phyloP scores from a whole-genome alignment of 2,888 invertebrate genomes.

The Cheilosia variabilis region DNA sequence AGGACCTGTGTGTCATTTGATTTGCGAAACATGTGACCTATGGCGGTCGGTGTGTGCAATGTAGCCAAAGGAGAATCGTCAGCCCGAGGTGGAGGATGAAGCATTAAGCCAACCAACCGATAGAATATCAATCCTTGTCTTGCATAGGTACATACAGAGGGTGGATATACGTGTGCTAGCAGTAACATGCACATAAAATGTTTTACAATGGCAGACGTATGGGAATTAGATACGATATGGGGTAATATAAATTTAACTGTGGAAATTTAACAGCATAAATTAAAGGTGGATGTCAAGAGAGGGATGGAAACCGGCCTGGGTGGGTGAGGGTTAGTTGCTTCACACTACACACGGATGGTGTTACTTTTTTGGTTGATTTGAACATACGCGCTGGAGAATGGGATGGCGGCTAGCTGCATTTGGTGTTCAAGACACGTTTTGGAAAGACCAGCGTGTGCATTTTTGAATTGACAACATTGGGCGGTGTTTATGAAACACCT shows the following conservation, averaged over 20 bases:
- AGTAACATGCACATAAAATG: slow-evolving; percentile 73
- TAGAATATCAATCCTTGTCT: slow-evolving; percentile 75
- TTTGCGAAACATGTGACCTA: slow-evolving; percentile 74
- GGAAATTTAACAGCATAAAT: slow-evolving; percentile 70
- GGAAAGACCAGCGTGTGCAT: background rate
- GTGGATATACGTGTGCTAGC: slow-evolving; percentile 7
- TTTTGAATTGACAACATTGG: no score
- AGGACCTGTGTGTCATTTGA: slow-evolving; percentile 75
- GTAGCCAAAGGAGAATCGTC: background rate
- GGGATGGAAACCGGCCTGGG: background rate
- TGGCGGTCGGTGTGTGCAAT: slow-evolving; percentile 31
- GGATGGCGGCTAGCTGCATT: background rate
- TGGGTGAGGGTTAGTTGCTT: background rate
- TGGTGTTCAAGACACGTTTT: slow-evolving; percentile 10
- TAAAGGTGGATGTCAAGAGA: slow-evolving; percentile 50
- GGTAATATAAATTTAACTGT: slow-evolving; percentile 66
- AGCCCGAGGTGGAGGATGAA: slow-evolving; percentile 41
- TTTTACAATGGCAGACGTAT: slow-evolving; percentile 73
- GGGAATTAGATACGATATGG: slow-evolving; percentile 68
- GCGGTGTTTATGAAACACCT: no score
- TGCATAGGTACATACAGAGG: slow-evolving; percentile 5
- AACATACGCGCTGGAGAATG: background rate
- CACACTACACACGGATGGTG: slow-evolving; percentile 14
- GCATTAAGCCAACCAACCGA: slow-evolving; percentile 69
- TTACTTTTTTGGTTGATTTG: slow-evolving; percentile 40